Percentiles rank a stretch among this genome's conserved stretches.
phyloP scores from a whole-genome alignment of 2,888 invertebrate species.

The Apoda limacodes region DNA sequence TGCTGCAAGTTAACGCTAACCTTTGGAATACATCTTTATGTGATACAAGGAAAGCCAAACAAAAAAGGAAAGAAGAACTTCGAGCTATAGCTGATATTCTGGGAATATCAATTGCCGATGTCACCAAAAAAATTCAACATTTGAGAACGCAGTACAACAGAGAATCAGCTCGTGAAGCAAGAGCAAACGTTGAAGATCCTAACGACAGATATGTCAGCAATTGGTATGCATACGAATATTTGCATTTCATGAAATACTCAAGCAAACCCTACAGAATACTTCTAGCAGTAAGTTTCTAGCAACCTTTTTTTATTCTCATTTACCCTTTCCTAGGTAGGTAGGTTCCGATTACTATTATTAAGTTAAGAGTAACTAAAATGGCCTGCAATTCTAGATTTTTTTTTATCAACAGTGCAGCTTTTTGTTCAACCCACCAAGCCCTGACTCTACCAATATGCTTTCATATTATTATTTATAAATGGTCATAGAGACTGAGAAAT shows the following conservation, averaged over 20 bases:
- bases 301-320: too few species aligned
- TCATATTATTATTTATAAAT: too few species aligned
- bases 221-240: slow-evolving; percentile 70
- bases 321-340: too few species aligned
- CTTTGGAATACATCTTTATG: slow-evolving; percentile 57
- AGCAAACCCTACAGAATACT: slow-evolving; percentile 54
- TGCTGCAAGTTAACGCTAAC: slow-evolving; percentile 50
- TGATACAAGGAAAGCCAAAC: slow-evolving; percentile 53
- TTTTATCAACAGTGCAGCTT: too few species aligned
- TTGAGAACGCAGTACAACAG: slow-evolving; percentile 72
- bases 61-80: slow-evolving; percentile 54
- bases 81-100: slow-evolving; percentile 47
- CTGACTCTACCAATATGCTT: too few species aligned
- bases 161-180: slow-evolving; percentile 65
- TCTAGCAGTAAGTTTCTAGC: slow-evolving; percentile 47
- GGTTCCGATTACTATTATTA: too few species aligned
- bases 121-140: slow-evolving; percentile 72
- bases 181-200: slow-evolving; percentile 59
- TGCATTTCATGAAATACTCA: slow-evolving; percentile 71
- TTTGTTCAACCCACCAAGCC: too few species aligned
- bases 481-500: too few species aligned
- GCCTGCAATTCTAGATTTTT: too few species aligned
- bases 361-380: too few species aligned
- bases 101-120: slow-evolving; percentile 50
- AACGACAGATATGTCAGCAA: slow-evolving; percentile 63